These are phyloP conservation scores for Siphamia tubifer DNA, from an alignment of 2,113 vertebrate species.

Conservation along the genomic window DNA sequence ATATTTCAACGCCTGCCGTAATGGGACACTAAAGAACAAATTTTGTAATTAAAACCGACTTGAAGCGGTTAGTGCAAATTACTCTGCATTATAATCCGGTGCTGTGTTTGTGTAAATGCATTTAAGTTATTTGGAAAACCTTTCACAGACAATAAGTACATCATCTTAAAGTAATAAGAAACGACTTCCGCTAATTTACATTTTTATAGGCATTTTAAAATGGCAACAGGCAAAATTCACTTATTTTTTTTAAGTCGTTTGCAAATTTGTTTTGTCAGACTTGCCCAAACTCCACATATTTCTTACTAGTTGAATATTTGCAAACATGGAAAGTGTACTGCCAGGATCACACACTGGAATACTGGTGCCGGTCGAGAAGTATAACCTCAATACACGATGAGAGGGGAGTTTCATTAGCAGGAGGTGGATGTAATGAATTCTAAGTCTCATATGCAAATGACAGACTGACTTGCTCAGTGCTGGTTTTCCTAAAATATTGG, in stretches of 20 bases:
- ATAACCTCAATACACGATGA: neutral
- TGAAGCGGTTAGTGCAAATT: conserved; percentile 3
- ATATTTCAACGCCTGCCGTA: neutral
- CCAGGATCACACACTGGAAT: neutral
- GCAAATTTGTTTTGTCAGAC: neutral
- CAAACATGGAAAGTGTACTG: neutral
- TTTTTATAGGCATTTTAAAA: conserved; percentile 11
- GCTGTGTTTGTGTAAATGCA: too few relatives aligned
- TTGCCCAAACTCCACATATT: neutral
- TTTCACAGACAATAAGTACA: neutral
- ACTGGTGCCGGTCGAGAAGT: neutral
- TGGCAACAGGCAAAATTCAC: neutral
- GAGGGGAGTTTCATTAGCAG: conserved; percentile 12
- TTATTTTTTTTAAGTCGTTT: neutral
- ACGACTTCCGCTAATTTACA: conserved; percentile 5
- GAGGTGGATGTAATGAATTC: neutral
- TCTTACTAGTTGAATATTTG: neutral
- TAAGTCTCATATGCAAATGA: neutral
- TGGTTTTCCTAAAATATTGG: conserved; percentile 5
- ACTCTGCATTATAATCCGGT: neutral
- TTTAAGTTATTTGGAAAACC: neutral
- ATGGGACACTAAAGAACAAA: neutral
- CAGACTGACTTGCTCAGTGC: neutral
- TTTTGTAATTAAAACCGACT: neutral
- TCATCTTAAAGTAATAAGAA: conserved; percentile 6